Evolutionary conservation across 2,888 invertebrate species (phyloP).

Genomic region (Timandra comae): DNA sequence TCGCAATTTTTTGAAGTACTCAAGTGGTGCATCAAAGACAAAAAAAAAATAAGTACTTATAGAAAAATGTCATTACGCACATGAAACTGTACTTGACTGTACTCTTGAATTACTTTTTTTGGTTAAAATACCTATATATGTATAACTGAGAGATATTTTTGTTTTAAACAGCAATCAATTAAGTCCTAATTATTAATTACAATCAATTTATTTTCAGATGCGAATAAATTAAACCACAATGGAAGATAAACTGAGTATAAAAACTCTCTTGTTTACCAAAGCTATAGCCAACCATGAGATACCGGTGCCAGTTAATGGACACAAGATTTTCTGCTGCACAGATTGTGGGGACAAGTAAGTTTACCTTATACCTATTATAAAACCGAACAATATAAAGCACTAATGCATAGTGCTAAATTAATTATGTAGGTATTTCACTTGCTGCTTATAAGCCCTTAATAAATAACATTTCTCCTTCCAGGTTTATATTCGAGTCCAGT

Average conservation of each 20-base stretch:
- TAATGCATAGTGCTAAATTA: not conserved
- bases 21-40: too few species aligned
- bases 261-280: slow-evolving; percentile 59
- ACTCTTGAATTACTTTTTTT: too few species aligned
- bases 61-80: too few species aligned
- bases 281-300: slow-evolving; percentile 51
- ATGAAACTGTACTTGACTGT: too few species aligned
- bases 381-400: not conserved
- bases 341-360: slow-evolving; percentile 77
- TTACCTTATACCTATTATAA: slow-evolving; percentile 11
- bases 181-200: too few species aligned
- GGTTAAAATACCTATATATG: too few species aligned
- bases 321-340: slow-evolving; percentile 63
- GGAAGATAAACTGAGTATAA: slow-evolving; percentile 48
- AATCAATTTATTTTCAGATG: slow-evolving; percentile 3
- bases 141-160: too few species aligned
- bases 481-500: slow-evolving; percentile 58
- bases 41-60: too few species aligned
- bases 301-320: slow-evolving; percentile 45
- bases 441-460: not conserved
- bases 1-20: too few species aligned
- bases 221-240: slow-evolving; percentile 20
- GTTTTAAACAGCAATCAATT: too few species aligned
- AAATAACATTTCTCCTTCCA: slow-evolving; percentile 33
- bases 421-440: not conserved